Evolutionary conservation across 2,113 vertebrate genomes (phyloP).

Genomic region (Hyla sarda): DNA sequence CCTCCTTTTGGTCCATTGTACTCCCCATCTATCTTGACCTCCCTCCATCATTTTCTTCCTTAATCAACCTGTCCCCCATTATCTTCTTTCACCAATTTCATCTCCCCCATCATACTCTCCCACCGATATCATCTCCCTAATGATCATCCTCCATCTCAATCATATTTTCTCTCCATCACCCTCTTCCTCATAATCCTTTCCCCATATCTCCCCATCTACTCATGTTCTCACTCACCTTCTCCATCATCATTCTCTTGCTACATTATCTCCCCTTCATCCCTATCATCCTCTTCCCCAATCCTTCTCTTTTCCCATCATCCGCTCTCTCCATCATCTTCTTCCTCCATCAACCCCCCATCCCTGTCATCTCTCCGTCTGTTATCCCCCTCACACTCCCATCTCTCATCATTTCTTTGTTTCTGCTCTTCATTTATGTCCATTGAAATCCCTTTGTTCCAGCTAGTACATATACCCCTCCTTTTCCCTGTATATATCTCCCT

Average conservation of each 20-base stretch:
- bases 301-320: not conserved
- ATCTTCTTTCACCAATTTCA: too few species aligned
- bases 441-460: constrained; percentile 44
- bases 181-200: not conserved
- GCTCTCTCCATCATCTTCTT: not conserved
- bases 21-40: too few species aligned
- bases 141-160: not conserved
- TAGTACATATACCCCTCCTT: not conserved
- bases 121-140: not conserved
- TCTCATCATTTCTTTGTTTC: constrained; percentile 53
- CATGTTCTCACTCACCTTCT: not conserved
- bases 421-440: constrained; percentile 42
- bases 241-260: not conserved
- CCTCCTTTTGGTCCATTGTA: too few species aligned
- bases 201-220: not conserved
- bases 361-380: not conserved
- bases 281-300: not conserved
- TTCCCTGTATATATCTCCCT: not conserved
- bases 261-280: not conserved
- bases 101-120: not conserved
- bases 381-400: not conserved
- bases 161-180: not conserved
- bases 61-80: too few species aligned
- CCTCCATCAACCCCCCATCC: not conserved
- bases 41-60: too few species aligned